Conservation (phyloP, 2,888 invertebrate species). For the Unio delphinus region DNA sequence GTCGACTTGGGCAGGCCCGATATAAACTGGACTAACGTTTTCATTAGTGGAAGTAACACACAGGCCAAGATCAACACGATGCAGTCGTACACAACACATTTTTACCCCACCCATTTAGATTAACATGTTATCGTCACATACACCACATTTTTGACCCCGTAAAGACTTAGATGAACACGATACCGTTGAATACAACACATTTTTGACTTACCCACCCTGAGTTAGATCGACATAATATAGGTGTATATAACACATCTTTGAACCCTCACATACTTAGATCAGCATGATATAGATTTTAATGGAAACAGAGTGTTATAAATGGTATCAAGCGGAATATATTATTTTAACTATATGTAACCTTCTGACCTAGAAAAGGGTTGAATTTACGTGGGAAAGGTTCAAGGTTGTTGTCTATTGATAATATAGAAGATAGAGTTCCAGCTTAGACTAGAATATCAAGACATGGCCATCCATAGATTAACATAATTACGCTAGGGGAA, state of each 20-base stretch:
- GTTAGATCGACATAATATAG: too few relatives aligned
- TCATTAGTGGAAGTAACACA: not conserved
- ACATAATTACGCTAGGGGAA: constrained; percentile 7
- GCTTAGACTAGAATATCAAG: constrained; percentile 5
- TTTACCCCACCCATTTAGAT: too few relatives aligned
- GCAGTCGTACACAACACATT: too few relatives aligned
- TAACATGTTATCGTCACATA: constrained; percentile 10
- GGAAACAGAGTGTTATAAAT: too few relatives aligned
- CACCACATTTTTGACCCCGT: constrained; percentile 1
- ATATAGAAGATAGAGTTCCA: constrained; percentile 9
- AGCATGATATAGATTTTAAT: too few relatives aligned
- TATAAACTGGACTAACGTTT: not conserved
- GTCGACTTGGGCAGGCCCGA: too few relatives aligned
- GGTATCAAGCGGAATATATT: too few relatives aligned
- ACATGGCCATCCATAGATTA: constrained; percentile 13
- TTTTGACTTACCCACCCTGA: too few relatives aligned
- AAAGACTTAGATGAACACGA: constrained; percentile 3
- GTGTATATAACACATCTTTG: too few relatives aligned
- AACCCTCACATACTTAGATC: too few relatives aligned
- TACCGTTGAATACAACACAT: too few relatives aligned
- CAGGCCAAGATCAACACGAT: constrained; percentile 3
- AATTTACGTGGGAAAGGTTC: constrained; percentile 9
- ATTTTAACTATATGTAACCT: not conserved
- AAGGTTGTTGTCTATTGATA: constrained; percentile 1
- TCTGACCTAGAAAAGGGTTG: not conserved